Evolutionary conservation across 2,888 invertebrate genomes (phyloP), one percentile per base, ranked within the genome.

Genomic region (Portevinia maculata): DNA sequence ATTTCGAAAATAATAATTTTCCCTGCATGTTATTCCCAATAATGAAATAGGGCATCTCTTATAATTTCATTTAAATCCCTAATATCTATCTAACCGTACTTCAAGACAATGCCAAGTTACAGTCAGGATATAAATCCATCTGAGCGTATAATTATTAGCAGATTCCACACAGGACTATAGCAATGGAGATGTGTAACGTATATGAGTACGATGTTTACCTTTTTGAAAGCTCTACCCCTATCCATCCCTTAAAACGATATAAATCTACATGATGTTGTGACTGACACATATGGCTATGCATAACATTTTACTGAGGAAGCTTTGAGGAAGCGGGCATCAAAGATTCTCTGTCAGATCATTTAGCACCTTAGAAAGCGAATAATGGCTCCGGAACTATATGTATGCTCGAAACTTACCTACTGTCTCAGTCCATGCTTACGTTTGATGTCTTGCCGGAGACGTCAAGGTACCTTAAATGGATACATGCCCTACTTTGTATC

Each of bases 321-420:
- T 60, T 60, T 41, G 48, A 79, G 67, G 60, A 62, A 69, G 37
- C 74, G 46, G 59, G 59, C 75, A 75, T 81, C 75, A 75, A 81
- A 75, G 75, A 75, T 81, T 75, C 64, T 74, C 70, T 64, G 75
- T 70, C 75, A 81, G 75, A 70, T 70, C 81, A 81, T 75, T 75
- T 64, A 65, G 75, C 70, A 75, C 75, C 75, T 75, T 19, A 64
- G 50, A 57, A 34, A 64, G 52, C 46, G 70, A 52, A 81, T 81
- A 81, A 81, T 81, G 70, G 69, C 34, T 32, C 57, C 62, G 44
- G 69, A 70, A 81, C 52, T 81, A 64, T 62, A 55, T 67, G 46
- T 60, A 39, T 50, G 53, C 17, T 21, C 19, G 19, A 44, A 44
- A 62, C 5, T 11, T 19, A n/a, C 11, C n/a, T 46, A 44, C 19